Conservation (phyloP, 2,797 vertebrate species). For the Decapterus maruadsi region DNA sequence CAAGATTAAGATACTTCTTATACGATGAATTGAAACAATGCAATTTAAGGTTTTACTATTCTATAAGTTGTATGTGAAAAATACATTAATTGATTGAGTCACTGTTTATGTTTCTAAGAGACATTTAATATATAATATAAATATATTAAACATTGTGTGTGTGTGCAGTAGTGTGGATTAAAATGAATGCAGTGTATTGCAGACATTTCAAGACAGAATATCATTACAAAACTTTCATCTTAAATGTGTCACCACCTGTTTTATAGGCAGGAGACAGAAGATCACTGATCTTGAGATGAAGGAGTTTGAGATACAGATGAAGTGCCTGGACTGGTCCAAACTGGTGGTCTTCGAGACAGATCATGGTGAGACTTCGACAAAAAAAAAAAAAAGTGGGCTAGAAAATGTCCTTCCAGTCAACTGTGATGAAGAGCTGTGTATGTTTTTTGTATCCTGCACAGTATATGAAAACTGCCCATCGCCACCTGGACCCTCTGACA, state of each 20-base stretch:
- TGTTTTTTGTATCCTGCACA: conserved; percentile 24
- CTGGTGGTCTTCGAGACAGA: neutral
- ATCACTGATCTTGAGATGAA: conserved; percentile 43
- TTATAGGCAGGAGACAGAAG: conserved; percentile 44
- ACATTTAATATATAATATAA: neutral
- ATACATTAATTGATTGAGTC: neutral
- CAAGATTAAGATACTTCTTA: no score
- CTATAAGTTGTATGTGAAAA: neutral
- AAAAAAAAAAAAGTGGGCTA: neutral
- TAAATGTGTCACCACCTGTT: conserved; percentile 15
- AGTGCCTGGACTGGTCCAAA: conserved; percentile 29
- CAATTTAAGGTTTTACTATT: no score
- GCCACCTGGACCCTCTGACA: no score
- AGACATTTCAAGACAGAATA: neutral
- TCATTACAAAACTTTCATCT: conserved; percentile 12
- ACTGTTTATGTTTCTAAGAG: neutral
- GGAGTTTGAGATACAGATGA: conserved; percentile 53
- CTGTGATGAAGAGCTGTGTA: neutral
- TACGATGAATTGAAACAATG: no score
- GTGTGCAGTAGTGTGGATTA: neutral
- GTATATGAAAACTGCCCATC: conserved; percentile 18
- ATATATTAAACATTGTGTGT: neutral
- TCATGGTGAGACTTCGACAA: conserved; percentile 38
- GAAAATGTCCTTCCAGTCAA: neutral
- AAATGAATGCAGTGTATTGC: neutral